Evolutionary conservation across 2,113 vertebrate species (phyloP), one percentile per base, ranked within the genome.

Genomic region (Lasiurus cinereus): DNA sequence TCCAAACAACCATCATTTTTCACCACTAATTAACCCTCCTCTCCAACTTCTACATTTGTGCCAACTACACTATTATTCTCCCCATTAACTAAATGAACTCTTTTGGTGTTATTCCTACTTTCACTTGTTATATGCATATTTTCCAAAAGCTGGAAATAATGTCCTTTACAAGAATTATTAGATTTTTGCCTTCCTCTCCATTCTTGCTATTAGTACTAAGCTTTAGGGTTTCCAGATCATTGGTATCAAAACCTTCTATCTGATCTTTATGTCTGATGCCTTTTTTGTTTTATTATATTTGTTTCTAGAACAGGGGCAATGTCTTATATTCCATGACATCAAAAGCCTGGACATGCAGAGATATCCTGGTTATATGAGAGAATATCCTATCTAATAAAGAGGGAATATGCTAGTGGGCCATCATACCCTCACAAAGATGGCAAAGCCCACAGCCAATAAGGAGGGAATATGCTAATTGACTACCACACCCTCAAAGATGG

Each of bases 31-130:
- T 88, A 90, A 76, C 3, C 3, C 24, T 92, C 19, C 15, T 84
- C 9, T 92, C 13, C 36, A 46, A 50, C 72, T 90, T 92, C 66
- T 96, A 31, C 14, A 73, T 92, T 83, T 84, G 36, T 48, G 33
- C 39, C 73, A 94, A 87, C 10, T 79, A 52, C 19, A 52, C 52
- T 88, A 33, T 70, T 86, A 80, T 66, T 33, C 4, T 88, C 19
- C 6, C 14, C 21, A 12, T 77, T 96, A 84, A 31, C n/a, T 87
- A 90, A 91, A 36, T 88, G 18, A 91, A 73, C 6, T 82, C 24
- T 29, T 64, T 70, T 88, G 52, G 14, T 46, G 8, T 69, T 52
- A n/a, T 76, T 88, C 2, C 15, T 77, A 95, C 70, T 73, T 95
- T 83, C 56, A 39, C 8, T n/a, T 62, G 6, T 8, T 48, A 10